Evolutionary conservation across 2,888 invertebrate species (phyloP).

Genomic region (Tachina lurida): DNA sequence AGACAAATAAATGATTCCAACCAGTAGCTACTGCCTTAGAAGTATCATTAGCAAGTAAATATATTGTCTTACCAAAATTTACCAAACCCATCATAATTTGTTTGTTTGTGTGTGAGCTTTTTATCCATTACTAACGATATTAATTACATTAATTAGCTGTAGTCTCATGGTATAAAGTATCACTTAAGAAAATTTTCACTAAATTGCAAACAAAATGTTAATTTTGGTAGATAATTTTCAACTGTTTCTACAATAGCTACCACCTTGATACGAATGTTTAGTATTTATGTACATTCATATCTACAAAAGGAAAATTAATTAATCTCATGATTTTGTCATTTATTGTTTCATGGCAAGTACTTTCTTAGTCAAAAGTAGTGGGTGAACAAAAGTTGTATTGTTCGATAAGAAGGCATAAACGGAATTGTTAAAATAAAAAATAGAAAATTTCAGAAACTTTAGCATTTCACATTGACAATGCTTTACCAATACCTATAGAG

Average conservation of each 20-base stretch:
- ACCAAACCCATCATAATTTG: conserved; percentile 21
- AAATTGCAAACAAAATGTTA: conserved; percentile 73
- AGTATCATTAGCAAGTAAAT: conserved; percentile 56
- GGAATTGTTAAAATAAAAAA: not conserved
- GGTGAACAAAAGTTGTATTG: not conserved
- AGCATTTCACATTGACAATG: too few relatives aligned
- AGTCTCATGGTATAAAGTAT: conserved; percentile 55
- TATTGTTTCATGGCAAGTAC: not conserved
- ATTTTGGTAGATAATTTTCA: conserved; percentile 46
- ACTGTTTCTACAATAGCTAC: not conserved
- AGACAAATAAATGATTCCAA: conserved; percentile 16
- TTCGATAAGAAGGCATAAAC: not conserved
- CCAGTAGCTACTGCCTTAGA: conserved; percentile 49
- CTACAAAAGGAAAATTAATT: not conserved
- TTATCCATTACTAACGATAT: conserved; percentile 62
- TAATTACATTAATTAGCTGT: conserved; percentile 68
- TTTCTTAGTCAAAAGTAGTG: not conserved
- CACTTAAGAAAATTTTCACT: conserved; percentile 64
- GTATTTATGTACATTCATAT: not conserved
- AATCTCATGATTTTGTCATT: not conserved
- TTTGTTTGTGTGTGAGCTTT: conserved; percentile 27
- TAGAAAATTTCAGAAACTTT: too few relatives aligned
- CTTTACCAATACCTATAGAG: not conserved
- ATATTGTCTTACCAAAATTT: conserved; percentile 60
- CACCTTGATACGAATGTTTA: not conserved